A percentile compares a stretch with the other conserved stretches of the same genome.
Evolutionary conservation across 2,888 invertebrate species (phyloP).

Genomic region (Lasioglossum pauxillum): DNA sequence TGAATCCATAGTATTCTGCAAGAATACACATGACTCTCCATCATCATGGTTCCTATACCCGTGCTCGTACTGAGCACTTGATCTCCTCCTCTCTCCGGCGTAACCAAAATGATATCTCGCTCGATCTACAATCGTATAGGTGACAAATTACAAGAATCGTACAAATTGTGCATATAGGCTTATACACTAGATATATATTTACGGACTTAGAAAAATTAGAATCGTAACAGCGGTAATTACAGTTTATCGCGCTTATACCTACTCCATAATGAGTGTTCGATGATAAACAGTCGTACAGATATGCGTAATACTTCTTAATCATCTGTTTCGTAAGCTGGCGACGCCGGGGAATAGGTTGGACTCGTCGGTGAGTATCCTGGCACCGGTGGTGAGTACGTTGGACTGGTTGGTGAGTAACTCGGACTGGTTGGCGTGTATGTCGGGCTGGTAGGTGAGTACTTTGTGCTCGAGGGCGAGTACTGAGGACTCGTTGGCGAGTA

Average conservation of each 20-base stretch:
- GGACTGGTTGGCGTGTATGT: slow-evolving; percentile 92
- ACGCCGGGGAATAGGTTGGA: slow-evolving; percentile 88
- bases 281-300: slow-evolving; percentile 30
- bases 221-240: slow-evolving; percentile 48
- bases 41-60: background rate
- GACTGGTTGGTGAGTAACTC: slow-evolving; percentile 91
- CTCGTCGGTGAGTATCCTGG: slow-evolving; percentile 88
- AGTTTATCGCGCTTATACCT: slow-evolving; percentile 48
- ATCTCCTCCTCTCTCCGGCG: background rate
- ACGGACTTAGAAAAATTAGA: slow-evolving; percentile 49
- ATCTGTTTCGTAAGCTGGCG: slow-evolving; percentile 88
- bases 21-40: background rate
- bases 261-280: slow-evolving; percentile 40
- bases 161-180: slow-evolving; percentile 46
- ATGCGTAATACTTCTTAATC: slow-evolving; percentile 78
- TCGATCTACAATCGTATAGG: slow-evolving; percentile 1
- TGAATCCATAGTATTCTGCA: background rate
- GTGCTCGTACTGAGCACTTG: background rate
- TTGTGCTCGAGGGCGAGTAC: slow-evolving; percentile 93
- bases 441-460: slow-evolving; percentile 91
- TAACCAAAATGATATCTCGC: background rate
- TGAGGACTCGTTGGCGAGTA: slow-evolving; percentile 95
- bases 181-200: slow-evolving; percentile 53
- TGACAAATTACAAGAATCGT: slow-evolving; percentile 22
- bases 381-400: slow-evolving; percentile 90